phyloP scores from a whole-genome alignment of 2,797 vertebrate species.

The Tympanoctomys barrerae region DNA sequence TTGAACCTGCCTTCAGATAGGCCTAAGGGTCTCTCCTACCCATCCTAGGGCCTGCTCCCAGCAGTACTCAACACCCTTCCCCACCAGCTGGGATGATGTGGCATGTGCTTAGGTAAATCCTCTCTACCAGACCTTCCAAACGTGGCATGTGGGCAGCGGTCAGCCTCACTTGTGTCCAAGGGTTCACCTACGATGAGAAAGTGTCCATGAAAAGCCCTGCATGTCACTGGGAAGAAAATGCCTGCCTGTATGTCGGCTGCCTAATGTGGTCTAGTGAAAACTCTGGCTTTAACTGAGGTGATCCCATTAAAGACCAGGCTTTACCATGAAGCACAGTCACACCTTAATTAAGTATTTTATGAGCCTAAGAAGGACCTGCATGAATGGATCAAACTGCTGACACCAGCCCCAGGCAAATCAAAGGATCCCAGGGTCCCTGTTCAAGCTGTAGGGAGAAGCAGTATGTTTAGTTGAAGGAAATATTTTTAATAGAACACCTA shows the following conservation, averaged over 20 bases:
- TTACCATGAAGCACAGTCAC: conserved; percentile 6
- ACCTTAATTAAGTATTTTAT: conserved; percentile 76
- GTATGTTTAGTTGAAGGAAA: neutral
- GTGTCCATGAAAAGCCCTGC: neutral
- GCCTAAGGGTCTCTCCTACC: neutral
- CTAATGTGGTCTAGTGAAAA: conserved; percentile 49
- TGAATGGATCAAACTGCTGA: conserved; percentile 69
- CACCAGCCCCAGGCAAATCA: conserved; percentile 63
- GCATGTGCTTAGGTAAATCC: neutral
- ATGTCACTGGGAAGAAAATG: conserved; percentile 6
- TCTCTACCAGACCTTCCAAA: neutral
- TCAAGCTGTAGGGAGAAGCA: neutral
- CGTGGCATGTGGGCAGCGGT: neutral
- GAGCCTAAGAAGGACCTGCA: conserved; percentile 40
- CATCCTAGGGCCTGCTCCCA: neutral
- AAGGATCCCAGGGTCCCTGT: conserved; percentile 53
- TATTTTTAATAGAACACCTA: conserved; percentile 18
- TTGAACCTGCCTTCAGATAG: neutral
- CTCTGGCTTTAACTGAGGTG: conserved; percentile 64
- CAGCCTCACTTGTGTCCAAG: neutral
- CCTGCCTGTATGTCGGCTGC: neutral
- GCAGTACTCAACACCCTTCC: neutral
- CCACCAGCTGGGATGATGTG: neutral
- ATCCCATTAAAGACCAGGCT: conserved; percentile 68
- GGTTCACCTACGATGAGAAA: neutral